Conservation (phyloP, 2,113 vertebrate genomes). For the Micronisus gabar region DNA sequence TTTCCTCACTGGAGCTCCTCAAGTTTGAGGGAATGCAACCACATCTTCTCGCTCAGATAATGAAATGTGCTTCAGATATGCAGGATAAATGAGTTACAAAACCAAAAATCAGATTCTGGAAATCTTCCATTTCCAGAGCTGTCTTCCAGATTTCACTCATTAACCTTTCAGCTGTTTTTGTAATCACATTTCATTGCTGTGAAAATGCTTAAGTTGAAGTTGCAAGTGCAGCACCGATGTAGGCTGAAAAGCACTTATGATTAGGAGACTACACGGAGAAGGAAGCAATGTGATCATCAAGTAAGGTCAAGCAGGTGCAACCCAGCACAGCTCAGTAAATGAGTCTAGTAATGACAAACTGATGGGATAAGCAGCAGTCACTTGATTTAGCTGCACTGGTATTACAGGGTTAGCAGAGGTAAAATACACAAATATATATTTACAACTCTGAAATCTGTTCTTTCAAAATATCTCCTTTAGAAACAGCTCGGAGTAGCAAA, state of each 20-base stretch:
- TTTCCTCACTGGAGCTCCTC: background rate
- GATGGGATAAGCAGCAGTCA: background rate
- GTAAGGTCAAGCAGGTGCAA: background rate
- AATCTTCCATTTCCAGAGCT: background rate
- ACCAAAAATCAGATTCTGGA: background rate
- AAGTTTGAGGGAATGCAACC: background rate
- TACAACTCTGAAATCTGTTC: background rate
- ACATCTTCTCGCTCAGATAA: background rate
- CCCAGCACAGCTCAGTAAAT: background rate
- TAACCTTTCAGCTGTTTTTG: background rate
- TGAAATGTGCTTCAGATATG: background rate
- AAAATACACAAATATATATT: background rate
- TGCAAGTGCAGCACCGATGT: background rate
- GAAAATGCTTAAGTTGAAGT: background rate
- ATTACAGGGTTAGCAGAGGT: background rate
- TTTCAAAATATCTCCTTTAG: background rate
- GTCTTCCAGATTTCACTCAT: background rate
- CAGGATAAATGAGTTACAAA: background rate
- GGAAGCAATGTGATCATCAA: background rate
- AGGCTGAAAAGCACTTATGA: background rate
- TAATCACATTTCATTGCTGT: background rate
- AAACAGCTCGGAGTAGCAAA: background rate
- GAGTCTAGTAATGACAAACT: background rate
- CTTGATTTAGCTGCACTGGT: background rate
- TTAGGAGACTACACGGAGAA: background rate